Base-by-base conservation (phyloP, 2,888 invertebrate species). In the Resseliella maxima region DNA sequence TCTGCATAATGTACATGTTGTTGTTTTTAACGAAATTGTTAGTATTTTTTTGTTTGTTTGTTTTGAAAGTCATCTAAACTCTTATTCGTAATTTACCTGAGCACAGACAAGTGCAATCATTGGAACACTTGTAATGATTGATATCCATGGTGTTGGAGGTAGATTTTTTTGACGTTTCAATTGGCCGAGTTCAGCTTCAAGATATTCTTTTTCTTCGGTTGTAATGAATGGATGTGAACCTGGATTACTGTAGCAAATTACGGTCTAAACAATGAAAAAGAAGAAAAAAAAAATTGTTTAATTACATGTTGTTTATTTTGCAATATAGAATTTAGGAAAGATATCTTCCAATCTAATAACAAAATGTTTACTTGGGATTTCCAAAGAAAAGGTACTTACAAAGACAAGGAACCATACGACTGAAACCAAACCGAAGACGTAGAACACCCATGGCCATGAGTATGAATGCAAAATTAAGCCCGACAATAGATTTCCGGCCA, bases 371-470 rank as follows among this genome's bases (percentile, higher is more conserved):
- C 45, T 45, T 12, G 12, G 45, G 45, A 45, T 5, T 45, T 45
- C 45, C 6, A 45, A 10, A 45, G 45, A 45, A 45, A 45, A 45
- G 6, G 6, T 59, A 90, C 93, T 92, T 90, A 94, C 93, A 92
- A 94, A 95, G 87, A 94, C 89, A 86, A 94, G 89, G 88, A 94
- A 96, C 96, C 96, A 96, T 0, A 95, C 85, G 2, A 95, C 91
- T 21, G 95, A 96, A 10, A 95, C 89, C 2, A 92, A 92, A n/a
- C 96, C 96, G 89, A 96, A 96, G 35, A 96, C 92, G 89, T 96
- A 96, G 90, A 96, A 97, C 0, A 96, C 96, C 0, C 94, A 93
- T 15, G 94, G 92, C 96, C 96, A 96, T 1, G 92, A 92, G 10
- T 93, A 92, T 85, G 93, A 92, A 87, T 94, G 93, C 86, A 96